These are phyloP conservation scores for Lophura nycthemera DNA, from an alignment of 2,113 vertebrate species.

Conservation along the genomic window DNA sequence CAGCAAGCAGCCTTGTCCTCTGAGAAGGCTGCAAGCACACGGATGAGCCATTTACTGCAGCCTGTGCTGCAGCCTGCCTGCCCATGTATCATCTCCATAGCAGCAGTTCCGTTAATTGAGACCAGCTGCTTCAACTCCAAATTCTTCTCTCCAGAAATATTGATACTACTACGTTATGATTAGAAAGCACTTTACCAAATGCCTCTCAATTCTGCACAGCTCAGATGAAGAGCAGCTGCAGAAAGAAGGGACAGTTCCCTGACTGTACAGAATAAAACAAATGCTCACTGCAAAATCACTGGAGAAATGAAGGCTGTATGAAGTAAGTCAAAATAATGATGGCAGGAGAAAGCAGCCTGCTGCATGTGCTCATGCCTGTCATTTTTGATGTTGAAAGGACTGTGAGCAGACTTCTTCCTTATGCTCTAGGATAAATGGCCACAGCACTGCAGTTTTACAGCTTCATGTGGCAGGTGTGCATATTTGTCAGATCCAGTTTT, in stretches of 20 bases:
- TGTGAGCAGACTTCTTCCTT: not conserved
- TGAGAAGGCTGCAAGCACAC: not conserved
- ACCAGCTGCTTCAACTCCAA: constrained; percentile 74
- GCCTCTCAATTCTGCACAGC: constrained; percentile 62
- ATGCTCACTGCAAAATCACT: not conserved
- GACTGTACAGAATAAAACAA: constrained; percentile 24
- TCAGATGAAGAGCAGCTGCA: constrained; percentile 66
- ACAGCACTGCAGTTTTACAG: not conserved
- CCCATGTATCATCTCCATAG: constrained; percentile 55
- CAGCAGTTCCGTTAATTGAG: constrained; percentile 74
- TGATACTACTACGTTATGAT: constrained; percentile 65
- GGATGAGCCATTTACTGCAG: not conserved
- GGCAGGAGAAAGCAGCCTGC: constrained; percentile 29
- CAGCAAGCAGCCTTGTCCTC: not conserved
- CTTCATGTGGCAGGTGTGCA: constrained; percentile 18
- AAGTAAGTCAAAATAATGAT: constrained; percentile 23
- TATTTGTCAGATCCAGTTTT: constrained; percentile 42
- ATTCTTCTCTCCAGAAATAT: constrained; percentile 76
- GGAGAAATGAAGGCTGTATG: constrained; percentile 14
- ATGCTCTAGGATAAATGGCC: constrained; percentile 55
- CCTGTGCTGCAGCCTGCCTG: constrained; percentile 1
- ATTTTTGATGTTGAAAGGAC: constrained; percentile 39
- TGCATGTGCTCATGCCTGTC: constrained; percentile 14
- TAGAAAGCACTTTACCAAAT: constrained; percentile 76
- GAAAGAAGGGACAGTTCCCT: constrained; percentile 50